A percentile compares a stretch with the other conserved stretches of the same genome.
Conservation (phyloP, 2,797 vertebrate genomes). For the Netta rufina region DNA sequence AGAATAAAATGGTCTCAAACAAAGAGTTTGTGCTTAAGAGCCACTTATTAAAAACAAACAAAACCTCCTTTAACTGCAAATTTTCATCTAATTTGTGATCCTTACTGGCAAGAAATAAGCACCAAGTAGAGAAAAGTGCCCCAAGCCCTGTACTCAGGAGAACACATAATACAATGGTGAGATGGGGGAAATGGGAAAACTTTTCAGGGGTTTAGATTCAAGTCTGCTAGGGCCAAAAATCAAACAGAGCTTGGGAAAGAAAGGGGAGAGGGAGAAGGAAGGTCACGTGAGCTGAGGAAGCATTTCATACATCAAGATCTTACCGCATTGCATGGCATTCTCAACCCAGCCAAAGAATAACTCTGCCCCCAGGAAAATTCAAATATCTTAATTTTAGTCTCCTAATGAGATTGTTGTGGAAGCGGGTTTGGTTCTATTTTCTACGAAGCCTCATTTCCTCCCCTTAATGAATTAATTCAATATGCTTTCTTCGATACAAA, state of each 20-base stretch:
- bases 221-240: neutral
- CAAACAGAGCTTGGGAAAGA: neutral
- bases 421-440: neutral
- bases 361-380: neutral
- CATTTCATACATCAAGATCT: neutral
- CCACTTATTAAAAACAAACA: neutral
- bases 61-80: neutral
- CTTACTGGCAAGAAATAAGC: neutral
- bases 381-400: neutral
- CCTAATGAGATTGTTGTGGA: neutral
- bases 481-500: slow-evolving; percentile 1
- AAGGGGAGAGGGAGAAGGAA: neutral
- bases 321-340: neutral
- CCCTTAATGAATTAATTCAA: slow-evolving; percentile 9
- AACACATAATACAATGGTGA: neutral
- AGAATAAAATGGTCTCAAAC: neutral
- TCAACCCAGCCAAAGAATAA: neutral
- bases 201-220: neutral
- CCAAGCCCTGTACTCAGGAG: neutral
- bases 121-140: neutral
- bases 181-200: neutral
- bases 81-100: neutral
- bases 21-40: neutral
- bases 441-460: neutral
- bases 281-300: neutral